Conservation (phyloP, 2,113 vertebrate species). For the Diphyllodes magnificus region DNA sequence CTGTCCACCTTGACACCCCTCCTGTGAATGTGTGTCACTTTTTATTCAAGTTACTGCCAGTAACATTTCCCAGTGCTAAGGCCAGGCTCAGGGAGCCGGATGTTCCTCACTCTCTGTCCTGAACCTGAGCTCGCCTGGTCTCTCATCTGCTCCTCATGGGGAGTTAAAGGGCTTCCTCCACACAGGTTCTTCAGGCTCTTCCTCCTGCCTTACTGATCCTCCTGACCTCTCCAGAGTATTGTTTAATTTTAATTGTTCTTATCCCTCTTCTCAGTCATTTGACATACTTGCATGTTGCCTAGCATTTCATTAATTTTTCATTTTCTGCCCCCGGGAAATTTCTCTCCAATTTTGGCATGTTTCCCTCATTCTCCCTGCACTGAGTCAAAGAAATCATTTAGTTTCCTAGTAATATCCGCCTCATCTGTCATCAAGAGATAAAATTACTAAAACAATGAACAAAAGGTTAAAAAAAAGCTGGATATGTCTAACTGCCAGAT, state of each 20-base stretch:
- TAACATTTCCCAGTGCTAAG: not conserved
- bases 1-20: not conserved
- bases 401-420: conserved; percentile 64
- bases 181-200: not conserved
- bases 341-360: conserved; percentile 46
- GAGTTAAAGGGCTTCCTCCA: not conserved
- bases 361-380: conserved; percentile 32
- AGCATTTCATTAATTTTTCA: conserved; percentile 65
- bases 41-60: not conserved
- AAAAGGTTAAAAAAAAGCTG: conserved; percentile 51
- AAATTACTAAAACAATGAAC: conserved; percentile 64
- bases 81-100: not conserved
- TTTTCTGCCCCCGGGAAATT: conserved; percentile 52
- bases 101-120: not conserved
- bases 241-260: conserved; percentile 31
- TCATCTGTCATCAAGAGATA: conserved; percentile 66
- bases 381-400: conserved; percentile 58
- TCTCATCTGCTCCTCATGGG: not conserved
- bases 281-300: conserved; percentile 38
- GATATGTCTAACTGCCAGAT: not conserved
- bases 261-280: not conserved
- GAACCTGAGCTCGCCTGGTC: not conserved
- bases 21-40: not conserved
- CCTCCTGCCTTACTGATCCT: conserved; percentile 3
- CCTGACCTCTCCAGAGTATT: not conserved